phyloP scores from a whole-genome alignment of 2,113 vertebrate genomes.

The Nibea coibor region DNA sequence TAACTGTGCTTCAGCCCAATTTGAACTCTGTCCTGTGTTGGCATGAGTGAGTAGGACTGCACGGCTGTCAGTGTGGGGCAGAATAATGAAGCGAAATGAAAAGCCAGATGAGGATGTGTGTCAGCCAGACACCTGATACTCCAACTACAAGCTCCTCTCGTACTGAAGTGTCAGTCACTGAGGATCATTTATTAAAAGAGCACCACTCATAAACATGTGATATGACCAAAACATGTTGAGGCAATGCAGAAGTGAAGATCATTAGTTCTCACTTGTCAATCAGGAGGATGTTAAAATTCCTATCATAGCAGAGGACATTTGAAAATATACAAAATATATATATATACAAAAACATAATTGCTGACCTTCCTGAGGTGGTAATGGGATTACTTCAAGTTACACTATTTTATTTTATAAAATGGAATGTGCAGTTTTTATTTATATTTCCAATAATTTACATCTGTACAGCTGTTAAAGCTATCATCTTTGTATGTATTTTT shows the following conservation, averaged over 20 bases:
- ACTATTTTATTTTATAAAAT: background rate
- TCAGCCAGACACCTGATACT: constrained; percentile 48
- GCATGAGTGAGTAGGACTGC: constrained; percentile 13
- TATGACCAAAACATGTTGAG: constrained; percentile 4
- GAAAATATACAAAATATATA: too few relatives aligned
- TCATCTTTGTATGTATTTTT: background rate
- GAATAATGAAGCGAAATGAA: constrained; percentile 30
- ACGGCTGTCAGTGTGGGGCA: constrained; percentile 3
- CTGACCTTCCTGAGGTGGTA: background rate
- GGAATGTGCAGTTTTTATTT: background rate
- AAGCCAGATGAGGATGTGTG: constrained; percentile 20
- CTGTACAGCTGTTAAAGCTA: background rate
- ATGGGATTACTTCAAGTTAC: background rate
- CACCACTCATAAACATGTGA: constrained; percentile 2
- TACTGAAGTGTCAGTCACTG: constrained; percentile 7
- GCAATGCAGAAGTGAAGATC: background rate
- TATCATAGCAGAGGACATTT: background rate
- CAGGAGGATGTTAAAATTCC: background rate
- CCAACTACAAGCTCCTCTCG: constrained; percentile 20
- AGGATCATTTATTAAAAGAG: constrained; percentile 15
- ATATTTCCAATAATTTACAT: background rate
- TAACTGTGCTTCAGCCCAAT: background rate
- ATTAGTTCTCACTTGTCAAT: background rate
- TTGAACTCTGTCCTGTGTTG: background rate
- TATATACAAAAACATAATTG: background rate